Evolutionary conservation across 2,797 vertebrate species (phyloP).

Genomic region (Luscinia megarhynchos): DNA sequence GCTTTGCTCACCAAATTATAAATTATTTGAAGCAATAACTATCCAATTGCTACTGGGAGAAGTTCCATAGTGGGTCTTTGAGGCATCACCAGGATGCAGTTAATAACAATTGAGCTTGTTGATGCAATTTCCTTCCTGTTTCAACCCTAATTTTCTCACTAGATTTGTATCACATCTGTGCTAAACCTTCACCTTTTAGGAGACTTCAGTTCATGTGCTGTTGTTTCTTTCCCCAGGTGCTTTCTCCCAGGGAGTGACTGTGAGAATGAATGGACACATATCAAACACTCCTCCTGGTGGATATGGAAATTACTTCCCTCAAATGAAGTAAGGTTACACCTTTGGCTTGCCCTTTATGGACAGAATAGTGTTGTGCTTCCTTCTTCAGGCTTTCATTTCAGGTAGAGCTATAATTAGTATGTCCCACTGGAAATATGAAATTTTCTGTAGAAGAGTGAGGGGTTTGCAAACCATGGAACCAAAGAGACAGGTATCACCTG

Average conservation of each 20-base stretch:
- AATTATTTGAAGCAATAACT: background rate
- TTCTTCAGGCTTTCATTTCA: background rate
- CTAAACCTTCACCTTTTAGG: background rate
- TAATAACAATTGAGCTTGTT: background rate
- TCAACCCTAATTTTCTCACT: background rate
- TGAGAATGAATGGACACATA: slow-evolving; percentile 80
- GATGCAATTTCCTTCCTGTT: background rate
- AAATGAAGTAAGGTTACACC: slow-evolving; percentile 76
- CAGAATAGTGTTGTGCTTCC: background rate
- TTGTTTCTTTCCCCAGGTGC: background rate
- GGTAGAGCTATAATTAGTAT: background rate
- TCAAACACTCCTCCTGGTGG: slow-evolving; percentile 71
- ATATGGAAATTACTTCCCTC: slow-evolving; percentile 74
- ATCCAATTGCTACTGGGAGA: background rate
- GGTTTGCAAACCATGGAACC: background rate
- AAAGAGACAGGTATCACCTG: background rate
- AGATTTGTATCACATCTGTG: background rate
- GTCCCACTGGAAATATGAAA: background rate
- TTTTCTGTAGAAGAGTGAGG: background rate
- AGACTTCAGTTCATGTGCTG: background rate
- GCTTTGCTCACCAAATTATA: background rate
- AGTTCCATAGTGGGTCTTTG: fast-evolving
- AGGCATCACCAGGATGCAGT: background rate
- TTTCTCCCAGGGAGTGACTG: background rate
- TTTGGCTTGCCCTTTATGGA: background rate